Evolutionary conservation across 2,113 vertebrate genomes (phyloP), one percentile per base, ranked within the genome.

Genomic region (Callocephalon fimbriatum): DNA sequence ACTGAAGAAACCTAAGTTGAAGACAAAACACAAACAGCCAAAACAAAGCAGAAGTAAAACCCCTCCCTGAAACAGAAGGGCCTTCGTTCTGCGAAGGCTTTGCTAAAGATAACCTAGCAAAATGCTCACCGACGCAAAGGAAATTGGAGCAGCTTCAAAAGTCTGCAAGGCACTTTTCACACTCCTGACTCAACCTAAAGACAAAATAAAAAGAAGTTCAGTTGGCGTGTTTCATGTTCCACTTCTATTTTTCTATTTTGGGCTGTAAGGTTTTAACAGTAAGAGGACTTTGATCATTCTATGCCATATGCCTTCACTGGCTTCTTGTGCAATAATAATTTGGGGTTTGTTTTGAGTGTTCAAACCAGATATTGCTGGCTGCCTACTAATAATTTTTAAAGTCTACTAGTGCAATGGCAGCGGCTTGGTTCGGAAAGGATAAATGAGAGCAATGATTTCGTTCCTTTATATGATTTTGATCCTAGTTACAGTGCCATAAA

Each of bases 291-390:
- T 96, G 98, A 98, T 98, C 98, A 98, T 98, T 98, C 98, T 97
- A 90, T 98, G 98, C 98, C 99, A 98, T 97, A 97, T 98, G 98
- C 98, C 99, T 98, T 97, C 88, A 91, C 95, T 92, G 99, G 99
- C 99, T 99, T 98, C 98, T 98, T 98, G 99, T 99, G 99, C 99
- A 99, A 99, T 99, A 99, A 99, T 98, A 93, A 75, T 93, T 98
- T 95, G 75, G 54, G 87, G 42, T 88, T 97, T 96, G 91, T 98
- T 98, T 96, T 98, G 98, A 98, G 98, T 98, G 98, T 97, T 98
- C 94, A 98, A 98, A 98, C 98, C 97, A 97, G 19, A 58, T 58
- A n/a, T 32, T 58, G 96, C 96, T 98, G 98, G 98, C 98, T 98
- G 97, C 97, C 74, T 93, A 97, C 86, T 98, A 94, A 97, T 92